A percentile compares a stretch with the other conserved stretches of the same genome.
Conservation (phyloP, 2,888 invertebrate species). For the Hecatera dysodea region DNA sequence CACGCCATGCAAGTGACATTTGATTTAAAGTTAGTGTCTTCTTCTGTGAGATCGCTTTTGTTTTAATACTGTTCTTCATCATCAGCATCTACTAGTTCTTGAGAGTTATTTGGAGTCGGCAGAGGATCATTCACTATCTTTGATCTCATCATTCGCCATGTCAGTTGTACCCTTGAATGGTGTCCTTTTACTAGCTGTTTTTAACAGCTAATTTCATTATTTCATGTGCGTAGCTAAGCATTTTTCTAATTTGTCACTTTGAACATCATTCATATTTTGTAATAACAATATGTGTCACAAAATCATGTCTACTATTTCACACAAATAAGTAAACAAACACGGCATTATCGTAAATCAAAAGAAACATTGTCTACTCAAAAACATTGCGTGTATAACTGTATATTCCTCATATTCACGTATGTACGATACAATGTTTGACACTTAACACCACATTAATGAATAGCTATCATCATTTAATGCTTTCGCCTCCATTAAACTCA, state of each 20-base stretch:
- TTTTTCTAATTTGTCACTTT: neutral
- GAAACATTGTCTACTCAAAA: neutral
- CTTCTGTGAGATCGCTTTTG: no score
- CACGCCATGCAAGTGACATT: no score
- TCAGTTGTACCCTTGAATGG: neutral
- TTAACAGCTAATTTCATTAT: neutral
- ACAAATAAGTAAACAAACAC: neutral
- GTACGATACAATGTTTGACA: conserved; percentile 52
- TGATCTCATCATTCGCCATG: no score
- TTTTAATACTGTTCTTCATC: neutral
- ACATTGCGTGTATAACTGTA: conserved; percentile 41
- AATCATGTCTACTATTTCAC: neutral
- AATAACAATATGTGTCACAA: conserved; percentile 1
- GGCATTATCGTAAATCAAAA: conserved; percentile 11
- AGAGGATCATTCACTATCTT: neutral
- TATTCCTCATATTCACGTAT: conserved; percentile 10
- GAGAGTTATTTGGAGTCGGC: neutral
- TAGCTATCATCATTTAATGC: conserved; percentile 49
- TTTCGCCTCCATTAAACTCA: conserved; percentile 60
- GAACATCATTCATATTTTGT: no score
- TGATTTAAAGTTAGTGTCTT: no score
- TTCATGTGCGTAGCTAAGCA: neutral
- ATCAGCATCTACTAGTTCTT: neutral
- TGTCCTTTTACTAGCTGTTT: neutral
- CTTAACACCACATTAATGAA: conserved; percentile 46